Evolutionary conservation across 2,113 vertebrate species (phyloP), one percentile per base, ranked within the genome.

Genomic region (Podarcis cretensis): DNA sequence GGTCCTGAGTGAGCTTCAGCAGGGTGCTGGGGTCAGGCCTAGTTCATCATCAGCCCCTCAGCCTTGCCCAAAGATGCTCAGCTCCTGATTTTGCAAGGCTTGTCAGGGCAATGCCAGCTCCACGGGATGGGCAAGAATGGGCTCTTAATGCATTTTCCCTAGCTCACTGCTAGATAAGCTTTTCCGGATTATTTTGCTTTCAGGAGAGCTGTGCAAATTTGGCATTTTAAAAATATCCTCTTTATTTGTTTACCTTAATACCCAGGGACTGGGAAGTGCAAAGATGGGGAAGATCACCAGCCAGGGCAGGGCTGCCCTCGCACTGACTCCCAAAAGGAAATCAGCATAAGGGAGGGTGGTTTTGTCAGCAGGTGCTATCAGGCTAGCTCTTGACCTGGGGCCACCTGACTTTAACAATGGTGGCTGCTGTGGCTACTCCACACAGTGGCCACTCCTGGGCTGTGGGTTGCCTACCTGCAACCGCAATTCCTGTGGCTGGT

Each of bases 151-250:
- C 27, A 4, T 3, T n/a, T 74, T 2, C 57, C 65, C 25, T n/a
- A 65, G 35, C 76, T 86, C n/a, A 66, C 1, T 21, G 79, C 82
- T 78, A 37, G 25, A 81, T 73, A 86, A 78, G 48, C 74, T 76
- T 5, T 75, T 66, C 89, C 16, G 65, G 66, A 83, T 73, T 18
- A 54, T 69, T 78, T 89, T 86, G 4, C 37, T 89, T 85, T 57
- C 73, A 48, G 69, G 54, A 75, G 80, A 37, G 66, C 43, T 68
- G 43, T 5, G 32, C n/a, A 66, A 1, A 32, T 75, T 25, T 74
- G 80, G 7, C 37, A 54, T 78, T 89, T 84, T 89, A 30, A 81
- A 30, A 65, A 66, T 13, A 43, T 14, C 4, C 20, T 78, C 71
- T 87, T 79, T 32, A 76, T 65, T 83, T 86, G 43, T 6, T 71